Percentiles rank a stretch among this genome's conserved stretches.
phyloP scores from a whole-genome alignment of 2,888 invertebrate species.

The Eurytoma californica region DNA sequence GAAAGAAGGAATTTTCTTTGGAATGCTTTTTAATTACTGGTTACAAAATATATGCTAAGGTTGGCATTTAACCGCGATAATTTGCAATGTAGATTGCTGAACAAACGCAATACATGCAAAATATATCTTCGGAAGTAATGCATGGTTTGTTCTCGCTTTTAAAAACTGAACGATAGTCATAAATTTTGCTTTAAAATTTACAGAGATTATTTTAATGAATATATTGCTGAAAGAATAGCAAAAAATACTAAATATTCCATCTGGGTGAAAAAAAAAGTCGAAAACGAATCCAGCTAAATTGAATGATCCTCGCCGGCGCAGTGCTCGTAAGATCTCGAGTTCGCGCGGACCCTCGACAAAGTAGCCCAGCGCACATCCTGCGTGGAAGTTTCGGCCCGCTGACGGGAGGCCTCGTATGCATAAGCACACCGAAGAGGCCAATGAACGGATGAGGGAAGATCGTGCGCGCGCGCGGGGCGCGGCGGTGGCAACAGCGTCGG shows the following conservation, averaged over 20 bases:
- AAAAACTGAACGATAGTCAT: background rate
- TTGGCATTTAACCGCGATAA: background rate
- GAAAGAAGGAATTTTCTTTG: too few relatives aligned
- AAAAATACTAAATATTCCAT: too few relatives aligned
- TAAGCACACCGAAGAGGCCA: conserved; percentile 32
- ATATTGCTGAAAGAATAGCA: too few relatives aligned
- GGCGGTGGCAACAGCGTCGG: conserved; percentile 6
- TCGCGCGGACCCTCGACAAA: background rate
- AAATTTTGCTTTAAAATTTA: too few relatives aligned
- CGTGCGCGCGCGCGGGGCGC: conserved; percentile 1
- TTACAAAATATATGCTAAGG: background rate
- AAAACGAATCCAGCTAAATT: background rate
- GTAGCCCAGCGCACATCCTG: background rate
- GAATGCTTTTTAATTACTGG: too few relatives aligned
- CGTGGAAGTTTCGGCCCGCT: too few relatives aligned
- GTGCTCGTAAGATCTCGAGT: background rate
- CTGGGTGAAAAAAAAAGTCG: too few relatives aligned
- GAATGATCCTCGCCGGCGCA: background rate
- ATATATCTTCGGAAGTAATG: background rate
- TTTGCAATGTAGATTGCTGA: background rate
- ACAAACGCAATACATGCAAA: background rate
- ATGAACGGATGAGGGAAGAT: conserved; percentile 42
- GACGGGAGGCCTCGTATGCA: background rate
- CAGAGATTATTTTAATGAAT: too few relatives aligned
- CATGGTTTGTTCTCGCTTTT: background rate